Percentiles rank a stretch among this genome's conserved stretches.
Evolutionary conservation across 2,113 vertebrate genomes (phyloP).

Genomic region (Scolopax mira): DNA sequence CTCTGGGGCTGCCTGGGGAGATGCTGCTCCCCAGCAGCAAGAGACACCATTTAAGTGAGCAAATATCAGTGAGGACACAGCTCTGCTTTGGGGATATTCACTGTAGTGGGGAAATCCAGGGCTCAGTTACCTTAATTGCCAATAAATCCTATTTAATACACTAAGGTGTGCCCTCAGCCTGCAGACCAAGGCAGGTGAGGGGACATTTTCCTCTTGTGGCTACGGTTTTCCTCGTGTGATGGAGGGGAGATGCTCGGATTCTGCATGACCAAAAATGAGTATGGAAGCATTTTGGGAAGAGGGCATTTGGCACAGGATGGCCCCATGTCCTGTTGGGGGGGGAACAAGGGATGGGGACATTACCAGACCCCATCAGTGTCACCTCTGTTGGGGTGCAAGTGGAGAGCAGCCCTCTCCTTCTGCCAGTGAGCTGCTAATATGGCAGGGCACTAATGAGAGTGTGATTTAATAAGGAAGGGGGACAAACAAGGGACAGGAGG

Average conservation of each 20-base stretch:
- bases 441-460: not conserved
- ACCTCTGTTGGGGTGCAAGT: not conserved
- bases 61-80: not conserved
- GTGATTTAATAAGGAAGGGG: not conserved
- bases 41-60: not conserved
- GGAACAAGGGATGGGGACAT: not conserved
- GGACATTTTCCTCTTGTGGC: not conserved
- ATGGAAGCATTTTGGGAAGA: not conserved
- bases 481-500: rapidly evolving
- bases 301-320: not conserved
- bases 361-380: not conserved
- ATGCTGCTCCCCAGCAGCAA: not conserved
- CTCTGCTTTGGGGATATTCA: not conserved
- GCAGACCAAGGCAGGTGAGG: rapidly evolving
- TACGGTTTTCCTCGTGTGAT: not conserved
- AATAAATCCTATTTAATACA: not conserved
- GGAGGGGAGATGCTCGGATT: not conserved
- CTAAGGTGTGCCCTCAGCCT: not conserved
- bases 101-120: not conserved
- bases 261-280: rapidly evolving
- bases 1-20: not conserved
- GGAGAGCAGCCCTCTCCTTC: not conserved
- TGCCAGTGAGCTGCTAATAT: not conserved
- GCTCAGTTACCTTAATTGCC: not conserved
- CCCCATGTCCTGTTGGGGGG: rapidly evolving